Base-by-base conservation (phyloP, 1,140 invertebrate species). In the Drosophila ironensis region DNA sequence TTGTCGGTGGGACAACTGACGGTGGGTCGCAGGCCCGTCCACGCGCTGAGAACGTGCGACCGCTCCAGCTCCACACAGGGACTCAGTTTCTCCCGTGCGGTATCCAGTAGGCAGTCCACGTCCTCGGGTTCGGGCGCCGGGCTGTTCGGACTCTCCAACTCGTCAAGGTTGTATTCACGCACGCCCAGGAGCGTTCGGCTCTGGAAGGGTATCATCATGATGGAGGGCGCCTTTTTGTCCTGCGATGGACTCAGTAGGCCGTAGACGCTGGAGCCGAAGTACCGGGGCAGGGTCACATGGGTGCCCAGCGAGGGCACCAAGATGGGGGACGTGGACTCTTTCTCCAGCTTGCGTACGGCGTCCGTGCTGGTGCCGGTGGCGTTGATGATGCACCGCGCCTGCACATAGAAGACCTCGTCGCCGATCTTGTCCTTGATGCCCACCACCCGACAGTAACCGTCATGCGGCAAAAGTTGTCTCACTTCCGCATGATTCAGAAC, bases 161-260 rank as follows among this genome's bases (percentile, higher is more conserved):
- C 19, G 0, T 41, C 30, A 28, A 4, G 25, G 7, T 19, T 35
- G 14, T 3, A 35, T 17, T 57, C 56, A 14, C 9, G 56, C 4
- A 14, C 33, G 11, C 80, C 80, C 12, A 86, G n/a, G 0, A 84
- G 25, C 8, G 41, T 5, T 8, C 40, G 37, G 11, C 56, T 57
- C 19, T 78, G 66, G 1, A 80, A 84, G 4, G 80, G 80, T 20
- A 86, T 27, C 80, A 84, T 75, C 1, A 57, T 35, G 0, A 86
- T 20, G 0, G 74, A 16, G 9, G 57, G 41, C 0, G 44, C 53
- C 0, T 33, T 22, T 22, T 16, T 17, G 1, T 37, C 7, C 1
- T 1, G 1, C 8, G 56, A 35, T 3, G 74, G 70, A 3, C 72
- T 50, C 0, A 86, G 22, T 14, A 84, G 41, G 4, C 80, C 80